Evolutionary conservation across 2,888 invertebrate genomes (phyloP).

Genomic region (Trisateles emortualis): DNA sequence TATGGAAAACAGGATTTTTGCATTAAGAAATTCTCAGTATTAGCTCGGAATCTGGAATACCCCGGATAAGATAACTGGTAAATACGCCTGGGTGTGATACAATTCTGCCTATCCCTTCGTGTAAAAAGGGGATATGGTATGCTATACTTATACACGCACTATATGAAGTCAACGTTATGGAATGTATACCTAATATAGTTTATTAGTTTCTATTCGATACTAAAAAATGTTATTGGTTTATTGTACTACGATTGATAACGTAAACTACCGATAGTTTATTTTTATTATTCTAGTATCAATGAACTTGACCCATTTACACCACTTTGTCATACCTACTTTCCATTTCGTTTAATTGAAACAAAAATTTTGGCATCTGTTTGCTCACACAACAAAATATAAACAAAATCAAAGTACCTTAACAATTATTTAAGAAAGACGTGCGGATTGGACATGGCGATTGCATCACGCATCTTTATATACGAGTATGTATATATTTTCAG

Average conservation of each 20-base stretch:
- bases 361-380: constrained; percentile 34
- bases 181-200: not conserved
- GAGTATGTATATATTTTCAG: constrained; percentile 74
- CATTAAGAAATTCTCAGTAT: too few relatives aligned
- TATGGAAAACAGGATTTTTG: too few relatives aligned
- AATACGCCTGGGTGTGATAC: too few relatives aligned
- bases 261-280: not conserved
- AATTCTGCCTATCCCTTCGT: too few relatives aligned
- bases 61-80: too few relatives aligned
- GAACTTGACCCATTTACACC: constrained; percentile 4
- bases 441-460: constrained; percentile 56
- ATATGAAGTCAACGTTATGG: not conserved
- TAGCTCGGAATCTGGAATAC: too few relatives aligned
- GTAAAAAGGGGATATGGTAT: too few relatives aligned
- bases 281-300: not conserved
- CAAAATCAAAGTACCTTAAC: constrained; percentile 25
- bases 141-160: too few relatives aligned
- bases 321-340: constrained; percentile 33
- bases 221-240: not conserved
- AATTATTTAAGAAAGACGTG: constrained; percentile 50
- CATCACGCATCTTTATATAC: constrained; percentile 60
- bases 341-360: constrained; percentile 38
- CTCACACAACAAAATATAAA: constrained; percentile 42
- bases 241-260: not conserved
- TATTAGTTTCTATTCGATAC: not conserved